Base-by-base conservation (phyloP, 2,888 invertebrate genomes). In the Polyommatus icarus region DNA sequence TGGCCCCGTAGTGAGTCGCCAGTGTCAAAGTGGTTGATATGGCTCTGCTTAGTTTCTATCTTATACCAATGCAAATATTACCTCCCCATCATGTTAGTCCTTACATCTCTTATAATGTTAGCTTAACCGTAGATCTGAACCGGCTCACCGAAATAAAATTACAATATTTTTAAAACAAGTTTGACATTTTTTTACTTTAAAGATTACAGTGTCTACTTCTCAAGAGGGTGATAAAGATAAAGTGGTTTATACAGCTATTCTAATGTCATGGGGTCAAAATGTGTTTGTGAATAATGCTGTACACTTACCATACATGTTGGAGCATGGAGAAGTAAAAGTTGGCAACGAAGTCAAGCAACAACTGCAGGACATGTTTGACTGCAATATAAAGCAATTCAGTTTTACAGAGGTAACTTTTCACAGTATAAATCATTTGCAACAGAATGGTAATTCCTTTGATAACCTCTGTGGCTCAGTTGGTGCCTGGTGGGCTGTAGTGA, bases 301-400 rank as follows among this genome's bases (percentile, higher is more conserved):
- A 32, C 91, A 94, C 80, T 84, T 95, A 12, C 94, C 94, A 5
- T 91, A 91, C 80, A 86, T 94, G 87, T 81, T 95, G 20, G 94
- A 94, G 77, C 84, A 87, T 80, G 95, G 95, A 1, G 90, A 91
- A 71, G 87, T 88, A 78, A 91, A 82, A 81, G 81, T 92, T 32
- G 89, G 89, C 0, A 82, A 84, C 6, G 84, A 88, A 79, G 92
- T 94, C 0, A 92, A 90, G 81, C 79, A 84, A 24, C 86, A 87
- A 0, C 79, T 94, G 77, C 89, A 89, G 78, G 89, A 84, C 50
- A 83, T 93, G 76, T 95, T 94, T 89, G 94, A 95, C 81, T 94
- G 94, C 79, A 90, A 87, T 78, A 91, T 95, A 20, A 88, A 86
- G 79, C 91, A 89, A 29, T 89, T 88, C 78, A 82, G 76, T 83